phyloP scores from a whole-genome alignment of 2,888 invertebrate species.

The Orthosia incerta region DNA sequence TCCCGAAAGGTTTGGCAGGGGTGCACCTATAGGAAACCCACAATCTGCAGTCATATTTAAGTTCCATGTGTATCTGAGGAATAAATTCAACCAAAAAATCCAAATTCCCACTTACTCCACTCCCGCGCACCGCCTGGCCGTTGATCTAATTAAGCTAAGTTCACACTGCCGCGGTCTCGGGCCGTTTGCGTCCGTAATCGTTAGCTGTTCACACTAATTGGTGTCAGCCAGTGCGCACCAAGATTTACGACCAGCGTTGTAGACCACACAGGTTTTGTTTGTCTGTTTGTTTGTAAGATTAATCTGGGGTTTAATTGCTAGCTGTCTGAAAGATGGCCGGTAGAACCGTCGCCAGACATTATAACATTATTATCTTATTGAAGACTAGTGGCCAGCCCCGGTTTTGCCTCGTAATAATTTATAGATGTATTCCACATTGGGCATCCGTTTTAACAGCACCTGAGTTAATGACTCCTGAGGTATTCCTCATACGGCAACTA shows the following conservation, averaged over 20 bases:
- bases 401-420: too few relatives aligned
- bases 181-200: constrained; percentile 56
- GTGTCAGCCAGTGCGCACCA: constrained; percentile 62
- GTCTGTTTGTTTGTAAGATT: constrained; percentile 27
- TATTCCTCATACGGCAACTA: too few relatives aligned
- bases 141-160: constrained; percentile 66
- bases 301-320: constrained; percentile 8
- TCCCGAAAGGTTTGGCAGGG: too few relatives aligned
- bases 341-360: not conserved
- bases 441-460: too few relatives aligned
- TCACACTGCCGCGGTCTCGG: constrained; percentile 67
- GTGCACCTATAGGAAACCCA: too few relatives aligned
- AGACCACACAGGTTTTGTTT: constrained; percentile 65
- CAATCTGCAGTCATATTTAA: too few relatives aligned
- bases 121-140: not conserved
- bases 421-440: too few relatives aligned
- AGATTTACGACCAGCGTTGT: constrained; percentile 57
- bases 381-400: too few relatives aligned
- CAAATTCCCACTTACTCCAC: constrained; percentile 38
- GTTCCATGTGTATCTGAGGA: too few relatives aligned
- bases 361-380: not conserved
- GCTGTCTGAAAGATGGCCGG: constrained; percentile 10
- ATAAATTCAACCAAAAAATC: not conserved
- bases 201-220: constrained; percentile 72
- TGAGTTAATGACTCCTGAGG: too few relatives aligned